A percentile compares a stretch with the other conserved stretches of the same genome.
These are phyloP conservation scores for Porites lobata DNA, from an alignment of 92 coral and sea anemone genomes.

Conservation along the genomic window DNA sequence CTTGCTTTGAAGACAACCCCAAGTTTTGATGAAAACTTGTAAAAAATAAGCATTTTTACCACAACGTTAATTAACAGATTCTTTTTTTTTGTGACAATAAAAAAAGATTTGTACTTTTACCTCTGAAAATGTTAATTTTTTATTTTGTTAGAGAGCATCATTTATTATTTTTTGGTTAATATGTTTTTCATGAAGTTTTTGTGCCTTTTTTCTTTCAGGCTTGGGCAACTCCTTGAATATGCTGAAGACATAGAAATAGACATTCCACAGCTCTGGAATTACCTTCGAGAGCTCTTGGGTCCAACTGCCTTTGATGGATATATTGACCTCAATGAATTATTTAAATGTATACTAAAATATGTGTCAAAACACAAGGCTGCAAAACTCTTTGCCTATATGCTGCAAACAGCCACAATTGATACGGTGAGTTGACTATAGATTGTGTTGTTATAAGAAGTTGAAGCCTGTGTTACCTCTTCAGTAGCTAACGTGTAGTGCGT, in stretches of 20 bases:
- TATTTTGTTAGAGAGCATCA: too few relatives aligned
- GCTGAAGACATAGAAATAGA: slow-evolving; percentile 93
- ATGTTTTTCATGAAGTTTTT: too few relatives aligned
- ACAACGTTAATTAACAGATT: too few relatives aligned
- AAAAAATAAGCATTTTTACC: too few relatives aligned
- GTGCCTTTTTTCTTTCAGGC: slow-evolving; percentile 37
- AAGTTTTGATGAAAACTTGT: too few relatives aligned
- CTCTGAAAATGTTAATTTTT: too few relatives aligned
- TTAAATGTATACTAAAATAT: slow-evolving; percentile 29
- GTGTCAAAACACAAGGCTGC: slow-evolving; percentile 73
- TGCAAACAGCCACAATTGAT: slow-evolving; percentile 60
- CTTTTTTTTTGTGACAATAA: too few relatives aligned
- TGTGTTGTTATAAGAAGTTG: background rate
- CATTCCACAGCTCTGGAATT: slow-evolving; percentile 90
- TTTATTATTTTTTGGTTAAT: too few relatives aligned
- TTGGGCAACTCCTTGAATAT: slow-evolving; percentile 64
- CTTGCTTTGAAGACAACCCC: too few relatives aligned
- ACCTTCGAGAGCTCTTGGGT: slow-evolving; percentile 88
- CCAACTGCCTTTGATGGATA: slow-evolving; percentile 69
- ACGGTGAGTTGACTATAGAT: slow-evolving; percentile 67
- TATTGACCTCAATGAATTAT: slow-evolving; percentile 49
- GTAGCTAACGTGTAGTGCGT: too few relatives aligned
- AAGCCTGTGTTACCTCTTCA: too few relatives aligned
- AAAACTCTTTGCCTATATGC: slow-evolving; percentile 78
- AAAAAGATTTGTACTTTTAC: too few relatives aligned